A percentile compares a stretch with the other conserved stretches of the same genome.
phyloP scores from a whole-genome alignment of 2,888 invertebrate species.

The Parnassius smintheus region DNA sequence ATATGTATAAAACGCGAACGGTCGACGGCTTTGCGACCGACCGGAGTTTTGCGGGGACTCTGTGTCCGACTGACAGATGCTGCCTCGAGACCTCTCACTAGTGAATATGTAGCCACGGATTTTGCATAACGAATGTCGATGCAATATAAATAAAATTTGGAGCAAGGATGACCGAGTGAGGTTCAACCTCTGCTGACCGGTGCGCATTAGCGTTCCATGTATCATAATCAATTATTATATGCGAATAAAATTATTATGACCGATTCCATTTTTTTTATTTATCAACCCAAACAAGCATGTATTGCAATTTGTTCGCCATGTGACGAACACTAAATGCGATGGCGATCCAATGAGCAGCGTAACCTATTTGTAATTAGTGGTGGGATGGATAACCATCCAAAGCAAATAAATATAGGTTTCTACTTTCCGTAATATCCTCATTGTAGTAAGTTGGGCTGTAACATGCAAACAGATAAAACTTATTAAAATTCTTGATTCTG shows the following conservation, averaged over 20 bases:
- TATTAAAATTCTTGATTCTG: too few species aligned
- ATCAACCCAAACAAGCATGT: slow-evolving; percentile 2
- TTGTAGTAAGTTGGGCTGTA: too few species aligned
- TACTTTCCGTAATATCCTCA: too few species aligned
- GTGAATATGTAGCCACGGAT: slow-evolving; percentile 77
- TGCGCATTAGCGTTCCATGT: slow-evolving; percentile 68
- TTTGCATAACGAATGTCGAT: slow-evolving; percentile 68
- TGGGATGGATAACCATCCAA: too few species aligned
- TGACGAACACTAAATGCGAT: too few species aligned
- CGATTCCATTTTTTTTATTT: slow-evolving; percentile 45
- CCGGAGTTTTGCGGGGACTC: slow-evolving; percentile 53
- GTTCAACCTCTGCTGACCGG: slow-evolving; percentile 53
- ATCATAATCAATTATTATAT: slow-evolving; percentile 81
- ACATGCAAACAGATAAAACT: too few species aligned
- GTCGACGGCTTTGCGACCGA: slow-evolving; percentile 57
- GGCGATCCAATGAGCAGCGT: too few species aligned
- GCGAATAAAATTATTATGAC: slow-evolving; percentile 80
- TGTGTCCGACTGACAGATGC: slow-evolving; percentile 61
- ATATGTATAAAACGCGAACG: slow-evolving; percentile 65
- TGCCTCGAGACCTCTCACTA: slow-evolving; percentile 77
- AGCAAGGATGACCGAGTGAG: slow-evolving; percentile 53
- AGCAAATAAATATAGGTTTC: too few species aligned
- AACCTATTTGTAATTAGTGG: too few species aligned
- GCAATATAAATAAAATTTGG: slow-evolving; percentile 76
- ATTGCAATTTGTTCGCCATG: too few species aligned